Conservation (phyloP, 2,797 vertebrate species). For the Coregonus suidteri region DNA sequence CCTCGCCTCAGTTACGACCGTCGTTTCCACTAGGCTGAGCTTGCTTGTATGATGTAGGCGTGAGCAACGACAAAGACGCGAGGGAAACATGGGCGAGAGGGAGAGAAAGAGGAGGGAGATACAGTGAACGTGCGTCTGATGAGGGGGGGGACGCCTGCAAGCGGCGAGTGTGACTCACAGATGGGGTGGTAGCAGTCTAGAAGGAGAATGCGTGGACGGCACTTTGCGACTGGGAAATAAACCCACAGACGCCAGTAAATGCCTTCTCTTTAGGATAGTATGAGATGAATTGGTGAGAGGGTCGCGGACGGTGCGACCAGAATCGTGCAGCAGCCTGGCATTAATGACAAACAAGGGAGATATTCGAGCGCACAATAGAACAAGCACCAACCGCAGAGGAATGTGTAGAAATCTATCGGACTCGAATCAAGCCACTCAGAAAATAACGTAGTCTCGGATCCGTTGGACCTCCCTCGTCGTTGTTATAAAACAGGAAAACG, state of each 20-base stretch:
- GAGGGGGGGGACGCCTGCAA: not conserved
- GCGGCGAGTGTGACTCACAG: not conserved
- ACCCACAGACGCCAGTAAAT: constrained; percentile 8
- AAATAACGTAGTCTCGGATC: constrained; percentile 49
- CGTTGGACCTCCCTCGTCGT: constrained; percentile 52
- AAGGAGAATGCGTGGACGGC: constrained; percentile 6
- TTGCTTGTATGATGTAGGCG: constrained; percentile 69
- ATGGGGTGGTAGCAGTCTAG: not conserved
- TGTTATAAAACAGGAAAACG: constrained; percentile 49
- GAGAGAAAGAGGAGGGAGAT: constrained; percentile 4
- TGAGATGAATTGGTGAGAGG: constrained; percentile 14
- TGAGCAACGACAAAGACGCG: constrained; percentile 68
- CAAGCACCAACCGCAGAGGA: constrained; percentile 54
- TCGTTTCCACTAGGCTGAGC: constrained; percentile 62
- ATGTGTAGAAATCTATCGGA: constrained; percentile 61
- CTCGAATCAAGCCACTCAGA: constrained; percentile 38
- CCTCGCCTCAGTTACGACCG: constrained; percentile 12
- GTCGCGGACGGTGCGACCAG: constrained; percentile 8
- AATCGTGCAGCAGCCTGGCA: constrained; percentile 47
- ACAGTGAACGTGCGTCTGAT: constrained; percentile 1
- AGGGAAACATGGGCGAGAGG: constrained; percentile 36
- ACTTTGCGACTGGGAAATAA: constrained; percentile 10
- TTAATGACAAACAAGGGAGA: constrained; percentile 66
- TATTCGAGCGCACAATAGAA: constrained; percentile 42
- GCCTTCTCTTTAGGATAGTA: constrained; percentile 11